phyloP scores from a whole-genome alignment of 1,140 invertebrate genomes.

The Monomorium pharaonis region DNA sequence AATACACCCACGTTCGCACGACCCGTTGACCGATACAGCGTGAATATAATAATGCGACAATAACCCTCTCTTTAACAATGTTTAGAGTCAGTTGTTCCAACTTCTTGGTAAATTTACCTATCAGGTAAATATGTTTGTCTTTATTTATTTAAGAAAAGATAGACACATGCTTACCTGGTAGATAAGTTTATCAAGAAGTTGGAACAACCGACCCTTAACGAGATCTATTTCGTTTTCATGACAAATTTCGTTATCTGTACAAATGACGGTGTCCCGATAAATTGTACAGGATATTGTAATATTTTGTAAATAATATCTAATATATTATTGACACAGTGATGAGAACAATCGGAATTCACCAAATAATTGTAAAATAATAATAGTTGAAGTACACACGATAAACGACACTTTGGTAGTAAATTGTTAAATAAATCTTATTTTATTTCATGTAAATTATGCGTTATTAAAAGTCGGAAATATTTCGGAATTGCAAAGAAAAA shows the following conservation, averaged over 20 bases:
- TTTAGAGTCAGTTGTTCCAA: too few relatives aligned
- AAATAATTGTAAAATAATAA: background rate
- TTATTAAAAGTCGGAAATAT: background rate
- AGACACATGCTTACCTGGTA: too few relatives aligned
- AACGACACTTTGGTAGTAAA: background rate
- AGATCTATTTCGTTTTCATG: background rate
- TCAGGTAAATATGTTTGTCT: too few relatives aligned
- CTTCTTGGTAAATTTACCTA: too few relatives aligned
- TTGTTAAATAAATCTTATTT: background rate
- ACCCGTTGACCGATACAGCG: background rate
- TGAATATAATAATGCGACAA: background rate
- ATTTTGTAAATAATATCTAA: background rate
- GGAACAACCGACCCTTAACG: too few relatives aligned
- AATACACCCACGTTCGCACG: background rate
- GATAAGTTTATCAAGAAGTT: too few relatives aligned
- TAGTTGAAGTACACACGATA: background rate
- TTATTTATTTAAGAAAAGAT: too few relatives aligned
- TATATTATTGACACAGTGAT: too few relatives aligned
- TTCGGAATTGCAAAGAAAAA: background rate
- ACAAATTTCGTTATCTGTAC: background rate
- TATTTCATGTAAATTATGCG: background rate
- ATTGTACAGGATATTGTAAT: background rate
- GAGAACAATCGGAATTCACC: background rate
- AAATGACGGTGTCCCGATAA: too few relatives aligned
- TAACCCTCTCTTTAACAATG: background rate